A percentile compares a stretch with the other conserved stretches of the same genome.
phyloP scores from a whole-genome alignment of 1,140 invertebrate genomes.

The Zaprionus nigranus region DNA sequence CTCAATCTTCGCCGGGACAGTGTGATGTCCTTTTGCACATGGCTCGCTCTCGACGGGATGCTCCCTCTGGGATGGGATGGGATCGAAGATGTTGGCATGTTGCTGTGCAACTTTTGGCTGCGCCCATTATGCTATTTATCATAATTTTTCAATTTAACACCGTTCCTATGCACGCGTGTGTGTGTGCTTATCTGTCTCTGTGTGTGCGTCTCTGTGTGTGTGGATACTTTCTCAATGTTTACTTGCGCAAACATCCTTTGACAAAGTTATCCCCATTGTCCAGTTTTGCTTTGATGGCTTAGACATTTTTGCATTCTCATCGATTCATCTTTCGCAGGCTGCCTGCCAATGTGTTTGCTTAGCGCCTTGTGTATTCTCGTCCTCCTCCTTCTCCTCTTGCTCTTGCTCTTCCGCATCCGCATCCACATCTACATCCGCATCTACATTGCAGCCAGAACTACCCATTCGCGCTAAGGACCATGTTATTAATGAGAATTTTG shows the following conservation, averaged over 20 bases:
- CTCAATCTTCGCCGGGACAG: background rate
- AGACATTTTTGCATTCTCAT: slow-evolving; percentile 82
- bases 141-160: slow-evolving; percentile 84
- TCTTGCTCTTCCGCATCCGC: background rate
- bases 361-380: slow-evolving; percentile 28
- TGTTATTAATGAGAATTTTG: slow-evolving; percentile 84
- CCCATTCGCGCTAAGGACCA: slow-evolving; percentile 56
- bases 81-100: slow-evolving; percentile 39
- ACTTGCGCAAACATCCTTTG: slow-evolving; percentile 81
- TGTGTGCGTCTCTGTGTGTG: slow-evolving; percentile 26
- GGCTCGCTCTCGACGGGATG: slow-evolving; percentile 43
- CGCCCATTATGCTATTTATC: slow-evolving; percentile 78
- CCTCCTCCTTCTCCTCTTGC: slow-evolving; percentile 3
- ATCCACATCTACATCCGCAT: slow-evolving; percentile 35
- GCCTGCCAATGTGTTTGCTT: slow-evolving; percentile 62
- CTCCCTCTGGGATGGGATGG: slow-evolving; percentile 60
- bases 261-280: slow-evolving; percentile 74
- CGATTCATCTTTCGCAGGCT: slow-evolving; percentile 64
- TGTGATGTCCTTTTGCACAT: slow-evolving; percentile 71
- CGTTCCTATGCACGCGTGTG: slow-evolving; percentile 11
- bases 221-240: slow-evolving; percentile 71
- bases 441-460: slow-evolving; percentile 32
- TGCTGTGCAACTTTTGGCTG: slow-evolving; percentile 59
- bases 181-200: background rate
- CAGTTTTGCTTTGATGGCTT: slow-evolving; percentile 71